These are phyloP conservation scores for Megalops cyprinoides DNA, from an alignment of 2,797 vertebrate species.

Conservation along the genomic window DNA sequence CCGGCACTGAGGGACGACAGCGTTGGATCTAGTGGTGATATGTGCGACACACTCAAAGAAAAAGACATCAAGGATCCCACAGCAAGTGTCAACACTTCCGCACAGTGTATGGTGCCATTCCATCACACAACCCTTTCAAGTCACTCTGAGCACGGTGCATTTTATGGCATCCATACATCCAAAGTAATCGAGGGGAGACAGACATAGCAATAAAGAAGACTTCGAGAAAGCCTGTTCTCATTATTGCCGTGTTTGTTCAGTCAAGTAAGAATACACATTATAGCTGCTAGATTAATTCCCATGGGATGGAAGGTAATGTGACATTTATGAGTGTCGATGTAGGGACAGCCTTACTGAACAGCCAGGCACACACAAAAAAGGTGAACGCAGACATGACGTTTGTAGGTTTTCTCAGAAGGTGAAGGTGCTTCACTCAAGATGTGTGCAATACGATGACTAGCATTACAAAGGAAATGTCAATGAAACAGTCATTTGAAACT, in stretches of 20 bases:
- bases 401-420: not conserved
- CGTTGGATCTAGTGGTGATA: not conserved
- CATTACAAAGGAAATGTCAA: too few species aligned
- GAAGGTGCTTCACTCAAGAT: not conserved
- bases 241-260: slow-evolving; percentile 32
- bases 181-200: not conserved
- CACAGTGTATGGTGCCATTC: not conserved
- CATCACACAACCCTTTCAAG: not conserved
- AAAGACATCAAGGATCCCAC: not conserved
- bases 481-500: too few species aligned
- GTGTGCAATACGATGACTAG: not conserved
- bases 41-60: not conserved
- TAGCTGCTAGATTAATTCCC: slow-evolving; percentile 26
- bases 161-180: slow-evolving; percentile 31
- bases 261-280: slow-evolving; percentile 24
- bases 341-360: not conserved
- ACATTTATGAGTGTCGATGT: not conserved
- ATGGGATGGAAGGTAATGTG: not conserved
- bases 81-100: not conserved
- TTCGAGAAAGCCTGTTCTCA: slow-evolving; percentile 20
- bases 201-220: slow-evolving; percentile 6
- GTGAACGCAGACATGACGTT: not conserved
- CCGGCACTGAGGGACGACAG: not conserved
- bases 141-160: not conserved
- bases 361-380: not conserved